A percentile compares a stretch with the other conserved stretches of the same genome.
phyloP scores from a whole-genome alignment of 2,113 vertebrate species.

The Erythrolamprus reginae region DNA sequence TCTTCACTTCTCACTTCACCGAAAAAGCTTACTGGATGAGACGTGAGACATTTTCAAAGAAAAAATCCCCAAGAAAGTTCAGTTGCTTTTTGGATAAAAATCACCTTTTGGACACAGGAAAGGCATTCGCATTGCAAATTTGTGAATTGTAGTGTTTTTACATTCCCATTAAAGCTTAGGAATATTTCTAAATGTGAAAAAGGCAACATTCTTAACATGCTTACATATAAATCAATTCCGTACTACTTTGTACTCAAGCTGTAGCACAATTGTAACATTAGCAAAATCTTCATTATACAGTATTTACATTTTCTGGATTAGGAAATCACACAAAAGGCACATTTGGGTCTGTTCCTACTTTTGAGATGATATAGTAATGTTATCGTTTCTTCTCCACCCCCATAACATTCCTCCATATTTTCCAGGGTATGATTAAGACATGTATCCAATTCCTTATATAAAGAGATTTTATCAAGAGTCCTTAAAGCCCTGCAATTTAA shows the following conservation, averaged over 20 bases:
- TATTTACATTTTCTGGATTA: background rate
- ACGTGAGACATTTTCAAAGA: background rate
- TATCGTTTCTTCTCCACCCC: background rate
- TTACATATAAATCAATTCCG: background rate
- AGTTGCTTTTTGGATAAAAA: background rate
- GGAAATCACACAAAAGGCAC: background rate
- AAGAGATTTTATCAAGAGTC: constrained; percentile 29
- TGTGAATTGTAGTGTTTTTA: background rate
- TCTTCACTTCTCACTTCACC: background rate
- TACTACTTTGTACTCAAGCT: background rate
- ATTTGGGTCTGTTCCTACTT: background rate
- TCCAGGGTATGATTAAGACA: background rate
- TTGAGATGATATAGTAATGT: background rate
- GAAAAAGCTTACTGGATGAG: background rate
- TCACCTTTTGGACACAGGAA: background rate
- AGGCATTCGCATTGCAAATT: background rate
- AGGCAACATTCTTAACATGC: background rate
- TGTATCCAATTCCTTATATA: constrained; percentile 8
- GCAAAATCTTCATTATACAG: background rate
- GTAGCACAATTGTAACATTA: background rate
- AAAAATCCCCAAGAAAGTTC: background rate
- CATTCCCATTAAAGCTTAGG: background rate
- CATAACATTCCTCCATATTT: background rate
- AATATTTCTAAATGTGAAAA: background rate
- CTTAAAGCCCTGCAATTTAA: constrained; percentile 46